A percentile compares a stretch with the other conserved stretches of the same genome.
Conservation (phyloP, 2,888 invertebrate species). For the Axea sp. region DNA sequence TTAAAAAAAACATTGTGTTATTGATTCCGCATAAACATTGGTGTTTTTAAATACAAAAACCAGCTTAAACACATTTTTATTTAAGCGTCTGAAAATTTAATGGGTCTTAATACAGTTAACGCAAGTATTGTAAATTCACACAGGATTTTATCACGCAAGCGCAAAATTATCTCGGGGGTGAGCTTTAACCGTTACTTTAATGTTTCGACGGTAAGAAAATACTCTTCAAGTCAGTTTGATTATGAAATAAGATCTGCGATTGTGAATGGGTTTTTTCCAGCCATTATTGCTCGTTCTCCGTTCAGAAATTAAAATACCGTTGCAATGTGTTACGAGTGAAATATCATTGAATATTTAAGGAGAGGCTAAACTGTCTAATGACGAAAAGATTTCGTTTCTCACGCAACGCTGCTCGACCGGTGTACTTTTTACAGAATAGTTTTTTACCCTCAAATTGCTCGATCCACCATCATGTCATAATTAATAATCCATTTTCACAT, state of each 20-base stretch:
- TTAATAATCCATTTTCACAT: conserved; percentile 60
- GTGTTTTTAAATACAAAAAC: too few species aligned
- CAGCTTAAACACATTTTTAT: background rate
- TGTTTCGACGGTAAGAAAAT: conserved; percentile 29
- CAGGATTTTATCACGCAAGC: conserved; percentile 10
- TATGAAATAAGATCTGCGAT: conserved; percentile 30
- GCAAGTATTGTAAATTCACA: conserved; percentile 15
- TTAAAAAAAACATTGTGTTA: too few species aligned
- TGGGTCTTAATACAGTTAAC: conserved; percentile 12
- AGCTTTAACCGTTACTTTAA: conserved; percentile 24
- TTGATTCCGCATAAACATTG: too few species aligned
- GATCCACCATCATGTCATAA: conserved; percentile 35
- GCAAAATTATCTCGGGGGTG: background rate
- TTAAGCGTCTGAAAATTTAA: background rate
- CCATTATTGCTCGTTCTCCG: conserved; percentile 26
- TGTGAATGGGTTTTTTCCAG: conserved; percentile 6
- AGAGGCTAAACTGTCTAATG: conserved; percentile 43
- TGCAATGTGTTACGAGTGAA: conserved; percentile 17
- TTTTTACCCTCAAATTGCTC: too few species aligned
- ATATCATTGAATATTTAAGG: conserved; percentile 40
- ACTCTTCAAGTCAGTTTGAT: conserved; percentile 19
- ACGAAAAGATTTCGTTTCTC: conserved; percentile 41
- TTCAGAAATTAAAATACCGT: too few species aligned
- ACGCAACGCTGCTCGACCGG: conserved; percentile 18
- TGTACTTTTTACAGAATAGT: conserved; percentile 26